Evolutionary conservation across 2,113 vertebrate genomes (phyloP), one percentile per base, ranked within the genome.

Genomic region (Gnathonemus echidnorhynchus): DNA sequence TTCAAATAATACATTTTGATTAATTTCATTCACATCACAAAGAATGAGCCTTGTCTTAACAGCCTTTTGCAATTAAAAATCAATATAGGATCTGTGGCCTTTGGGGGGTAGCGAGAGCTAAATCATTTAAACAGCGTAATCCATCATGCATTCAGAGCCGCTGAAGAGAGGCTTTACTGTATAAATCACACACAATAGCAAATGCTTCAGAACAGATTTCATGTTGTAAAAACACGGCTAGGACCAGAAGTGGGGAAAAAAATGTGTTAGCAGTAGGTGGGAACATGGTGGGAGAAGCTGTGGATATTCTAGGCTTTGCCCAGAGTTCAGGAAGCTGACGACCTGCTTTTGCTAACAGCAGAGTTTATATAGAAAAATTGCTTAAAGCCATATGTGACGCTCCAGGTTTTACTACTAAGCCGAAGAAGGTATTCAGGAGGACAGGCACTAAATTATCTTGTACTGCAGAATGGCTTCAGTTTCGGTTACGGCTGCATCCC

Each of bases 361-460:
- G 86, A 27, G 86, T 9, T 53, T 35, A 7, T 31, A 17, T 15
- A 53, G 15, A 42, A 8, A 87, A 50, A 17, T 10, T n/a, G 88
- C 31, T 58, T 24, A 62, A 46, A 86, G 52, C 49, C 35, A 1
- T 53, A 39, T 42, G 35, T 62, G 77, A 46, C 7, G 53, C 19
- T 58, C 35, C 31, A n/a, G 52, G 53, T 58, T 42, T 89, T 86
- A 86, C 52, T 85, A 31, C 21, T 39, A 46, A 39, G 80, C 89
- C 3, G 52, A 8, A 45, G 77, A 62, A 42, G 39, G 21, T 56
- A 62, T 62, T 86, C 39, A 45, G 19, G 77, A 80, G 83, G 89
- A 48, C 89, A 85, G 77, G 80, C 31, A 86, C 77, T 85, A 89
- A 89, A 89, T 89, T 89, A 86, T 42, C 42, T 50, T 11, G 53